Base-by-base conservation (phyloP, 2,888 invertebrate species). In the Drosophila vallismaia region DNA sequence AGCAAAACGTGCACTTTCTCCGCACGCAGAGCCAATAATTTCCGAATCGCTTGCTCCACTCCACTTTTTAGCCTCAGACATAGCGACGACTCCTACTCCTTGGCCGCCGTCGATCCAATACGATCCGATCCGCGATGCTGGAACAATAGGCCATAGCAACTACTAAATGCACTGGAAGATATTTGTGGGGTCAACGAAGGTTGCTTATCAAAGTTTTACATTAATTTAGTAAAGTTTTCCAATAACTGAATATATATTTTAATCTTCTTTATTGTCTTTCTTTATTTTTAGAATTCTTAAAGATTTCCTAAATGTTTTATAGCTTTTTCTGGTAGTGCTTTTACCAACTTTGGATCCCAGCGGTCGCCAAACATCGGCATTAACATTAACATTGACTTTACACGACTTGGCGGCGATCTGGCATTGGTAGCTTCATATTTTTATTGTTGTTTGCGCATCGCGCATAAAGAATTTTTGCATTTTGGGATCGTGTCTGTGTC, bases 1-100 rank as follows among this genome's bases (percentile, higher is more conserved):
- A 89, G 89, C 82, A 89, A 89, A 89, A 89, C 89, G 89, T 89
- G 89, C 89, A 89, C 89, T 89, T 89, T 89, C 89, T 89, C 89
- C 90, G 89, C 89, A 89, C 89, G 89, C 89, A 89, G 86, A 89
- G 88, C 80, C 90, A 89, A 89, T 90, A 90, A 88, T 88, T 89
- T 79, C 75, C 62, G 60, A 56, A 51, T 52, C 51, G 70, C 49
- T 60, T 62, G 28, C 54, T 73, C 55, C 53, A 59, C 57, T 58
- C 58, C 38, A 33, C 62, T 79, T 64, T 72, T 59, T 57, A 46
- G 31, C n/a, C n/a, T 42, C 67, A 67, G 67, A 72, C 73, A 68
- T 55, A 44, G 38, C 29, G 60, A 50, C 60, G 56, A 54, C 69
- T 68, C 57, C 73, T 67, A 58, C 67, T 69, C 62, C 63, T 40